Base-by-base conservation (phyloP, 1,140 invertebrate genomes). In the Rhyacophila brunnea region DNA sequence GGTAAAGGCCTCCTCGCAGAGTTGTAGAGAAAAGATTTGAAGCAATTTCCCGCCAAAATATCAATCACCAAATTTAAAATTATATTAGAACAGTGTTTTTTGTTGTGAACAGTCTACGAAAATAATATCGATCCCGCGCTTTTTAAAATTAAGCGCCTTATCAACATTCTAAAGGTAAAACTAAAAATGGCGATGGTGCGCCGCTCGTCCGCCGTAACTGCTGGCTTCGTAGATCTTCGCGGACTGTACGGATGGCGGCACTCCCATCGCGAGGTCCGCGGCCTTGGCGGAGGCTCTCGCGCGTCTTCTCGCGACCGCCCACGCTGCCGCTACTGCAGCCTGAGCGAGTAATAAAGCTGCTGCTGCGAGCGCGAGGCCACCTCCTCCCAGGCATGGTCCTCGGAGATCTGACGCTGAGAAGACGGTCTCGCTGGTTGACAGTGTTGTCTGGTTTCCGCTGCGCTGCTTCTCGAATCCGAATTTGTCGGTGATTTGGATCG, bases 401-500 rank as follows among this genome's bases (percentile, higher is more conserved):
- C 79, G 72, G 52, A 68, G 68, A 53, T 80, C 75, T 44, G 75
- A 74, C 55, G 83, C 80, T 20, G 84, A 80, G 68, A 79, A 84
- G 43, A 86, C 82, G 34, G 81, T 80, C 66, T 83, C 81, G 44
- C 74, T 67, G 35, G 40, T 38, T 9, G 23, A 28, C n/a, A 40
- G 72, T 20, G 73, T 65, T 52, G 74, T 76, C 72, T 77, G 73
- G 59, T 56, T 60, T 35, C 42, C 61, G 13, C 71, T 66, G 15
- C 71, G 74, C 65, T 82, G 81, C 66, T 81, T 81, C 63, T 91
- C 87, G 75, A 92, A 91, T 9, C 89, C 89, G 72, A 95, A 95
- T 68, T 93, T 93, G 75, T 96, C 93, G 14, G 89, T 92, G 68
- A 96, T 95, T 72, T 93, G 90, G 68, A 96, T 95, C 19, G 90